These are phyloP conservation scores for Microctonus hyperodae DNA, from an alignment of 2,888 invertebrate species.

Conservation along the genomic window DNA sequence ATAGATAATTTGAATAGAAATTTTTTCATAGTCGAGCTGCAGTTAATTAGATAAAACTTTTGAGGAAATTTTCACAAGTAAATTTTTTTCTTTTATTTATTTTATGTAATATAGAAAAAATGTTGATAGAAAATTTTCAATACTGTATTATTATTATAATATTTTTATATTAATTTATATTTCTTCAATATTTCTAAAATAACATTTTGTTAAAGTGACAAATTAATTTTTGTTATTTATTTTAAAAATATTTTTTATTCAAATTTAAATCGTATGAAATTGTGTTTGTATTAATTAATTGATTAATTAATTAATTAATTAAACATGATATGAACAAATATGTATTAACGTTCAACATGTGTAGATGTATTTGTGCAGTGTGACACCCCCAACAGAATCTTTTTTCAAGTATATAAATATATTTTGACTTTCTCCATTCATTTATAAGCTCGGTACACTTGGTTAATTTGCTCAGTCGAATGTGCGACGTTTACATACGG, in stretches of 20 bases:
- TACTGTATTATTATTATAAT: too few relatives aligned
- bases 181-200: too few relatives aligned
- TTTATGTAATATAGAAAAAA: neutral
- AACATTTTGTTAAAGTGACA: neutral
- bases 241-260: too few relatives aligned
- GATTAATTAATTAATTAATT: too few relatives aligned
- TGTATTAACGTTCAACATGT: too few relatives aligned
- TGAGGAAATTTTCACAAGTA: neutral
- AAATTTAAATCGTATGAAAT: too few relatives aligned
- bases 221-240: too few relatives aligned
- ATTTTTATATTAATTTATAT: too few relatives aligned
- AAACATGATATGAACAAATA: too few relatives aligned
- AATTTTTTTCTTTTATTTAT: neutral
- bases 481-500: constrained; percentile 37
- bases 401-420: neutral
- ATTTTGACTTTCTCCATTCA: constrained; percentile 57
- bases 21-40: neutral
- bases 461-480: constrained; percentile 56
- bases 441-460: constrained; percentile 58
- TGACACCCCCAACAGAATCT: neutral
- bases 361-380: neutral
- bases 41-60: neutral
- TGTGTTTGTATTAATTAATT: too few relatives aligned
- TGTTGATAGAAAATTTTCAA: too few relatives aligned
- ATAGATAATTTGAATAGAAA: neutral